Conservation (phyloP, 2,113 vertebrate species). For the Caranx melampygus region DNA sequence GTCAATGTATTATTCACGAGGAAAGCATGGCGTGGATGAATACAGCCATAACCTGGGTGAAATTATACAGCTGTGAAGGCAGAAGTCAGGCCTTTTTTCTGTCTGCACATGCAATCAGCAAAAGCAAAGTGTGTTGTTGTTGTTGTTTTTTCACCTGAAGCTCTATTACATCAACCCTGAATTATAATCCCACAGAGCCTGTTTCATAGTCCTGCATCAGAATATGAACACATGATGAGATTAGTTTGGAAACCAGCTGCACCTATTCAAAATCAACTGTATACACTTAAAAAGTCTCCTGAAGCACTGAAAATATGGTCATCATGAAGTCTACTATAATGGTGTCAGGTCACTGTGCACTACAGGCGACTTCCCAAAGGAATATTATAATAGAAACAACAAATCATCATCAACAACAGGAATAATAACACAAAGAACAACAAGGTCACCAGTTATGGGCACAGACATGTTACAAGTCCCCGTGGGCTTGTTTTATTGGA, state of each 20-base stretch:
- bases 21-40: constrained; percentile 49
- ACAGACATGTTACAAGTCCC: constrained; percentile 13
- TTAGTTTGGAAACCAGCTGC: constrained; percentile 10
- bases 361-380: neutral
- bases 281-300: neutral
- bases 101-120: constrained; percentile 21
- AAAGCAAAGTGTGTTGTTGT: neutral
- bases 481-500: constrained; percentile 17
- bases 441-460: constrained; percentile 54
- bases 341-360: neutral
- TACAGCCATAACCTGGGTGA: constrained; percentile 38
- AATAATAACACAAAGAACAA: neutral
- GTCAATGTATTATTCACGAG: constrained; percentile 69
- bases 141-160: constrained; percentile 22
- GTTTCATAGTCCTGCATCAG: neutral
- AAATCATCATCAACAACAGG: neutral
- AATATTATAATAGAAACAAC: neutral
- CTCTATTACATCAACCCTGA: constrained; percentile 13
- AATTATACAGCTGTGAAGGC: constrained; percentile 35
- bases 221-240: neutral
- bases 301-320: neutral
- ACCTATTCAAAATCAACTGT: neutral
- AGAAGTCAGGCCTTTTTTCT: constrained; percentile 20
- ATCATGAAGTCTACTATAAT: neutral
- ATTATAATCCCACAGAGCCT: constrained; percentile 14